phyloP scores from a whole-genome alignment of 2,888 invertebrate species.

The Thymelicus sylvestris region DNA sequence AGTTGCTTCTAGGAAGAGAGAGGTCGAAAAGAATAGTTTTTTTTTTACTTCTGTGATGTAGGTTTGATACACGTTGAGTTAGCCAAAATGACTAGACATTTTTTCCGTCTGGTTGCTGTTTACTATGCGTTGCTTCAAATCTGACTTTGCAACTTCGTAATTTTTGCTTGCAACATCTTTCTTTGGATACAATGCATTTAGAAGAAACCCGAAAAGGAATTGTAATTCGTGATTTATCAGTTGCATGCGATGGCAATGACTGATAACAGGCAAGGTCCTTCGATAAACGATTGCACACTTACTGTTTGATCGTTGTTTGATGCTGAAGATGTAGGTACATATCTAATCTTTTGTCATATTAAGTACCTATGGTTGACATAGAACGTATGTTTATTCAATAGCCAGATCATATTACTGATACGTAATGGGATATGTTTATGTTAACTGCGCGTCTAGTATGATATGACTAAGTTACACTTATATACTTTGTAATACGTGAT shows the following conservation, averaged over 20 bases:
- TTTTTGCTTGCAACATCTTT: no score
- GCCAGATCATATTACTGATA: slow-evolving; percentile 9
- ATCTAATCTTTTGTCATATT: slow-evolving; percentile 19
- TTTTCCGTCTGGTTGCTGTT: no score
- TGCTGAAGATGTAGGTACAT: background rate
- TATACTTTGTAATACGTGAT: no score
- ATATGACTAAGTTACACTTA: background rate
- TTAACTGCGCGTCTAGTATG: background rate
- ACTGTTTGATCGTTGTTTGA: background rate
- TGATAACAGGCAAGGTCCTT: slow-evolving; percentile 18
- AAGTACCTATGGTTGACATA: background rate
- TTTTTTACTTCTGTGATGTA: no score
- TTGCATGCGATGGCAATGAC: slow-evolving; percentile 12
- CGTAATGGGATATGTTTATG: slow-evolving; percentile 15
- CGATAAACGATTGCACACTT: background rate
- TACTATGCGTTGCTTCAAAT: no score
- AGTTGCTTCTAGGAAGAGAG: no score
- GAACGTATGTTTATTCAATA: slow-evolving; percentile 5
- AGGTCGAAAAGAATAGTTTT: no score
- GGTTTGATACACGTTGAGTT: no score
- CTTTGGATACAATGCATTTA: no score
- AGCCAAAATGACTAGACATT: no score
- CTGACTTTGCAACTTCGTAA: no score
- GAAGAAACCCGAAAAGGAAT: background rate
- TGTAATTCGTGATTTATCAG: slow-evolving; percentile 13